These are phyloP conservation scores for Vanessa cardui DNA, from an alignment of 2,888 invertebrate genomes.

Conservation along the genomic window DNA sequence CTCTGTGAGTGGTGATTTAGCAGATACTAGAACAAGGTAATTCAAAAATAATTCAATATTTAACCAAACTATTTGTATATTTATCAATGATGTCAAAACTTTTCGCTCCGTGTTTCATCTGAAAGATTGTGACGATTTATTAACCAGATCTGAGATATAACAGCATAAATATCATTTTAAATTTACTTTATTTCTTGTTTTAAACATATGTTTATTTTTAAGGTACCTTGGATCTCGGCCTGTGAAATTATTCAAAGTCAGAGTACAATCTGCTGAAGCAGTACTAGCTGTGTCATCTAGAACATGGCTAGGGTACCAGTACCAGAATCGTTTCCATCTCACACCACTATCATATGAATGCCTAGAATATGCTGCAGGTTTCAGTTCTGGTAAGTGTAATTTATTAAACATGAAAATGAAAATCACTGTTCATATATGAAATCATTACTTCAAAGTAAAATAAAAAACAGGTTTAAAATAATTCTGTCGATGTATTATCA, in stretches of 20 bases:
- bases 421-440: neutral
- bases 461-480: neutral
- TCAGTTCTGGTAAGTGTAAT: constrained; percentile 85
- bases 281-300: constrained; percentile 98
- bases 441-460: neutral
- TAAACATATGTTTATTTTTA: constrained; percentile 11
- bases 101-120: constrained; percentile 85
- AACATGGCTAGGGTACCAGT: constrained; percentile 99
- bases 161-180: neutral
- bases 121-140: constrained; percentile 81
- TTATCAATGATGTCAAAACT: constrained; percentile 67
- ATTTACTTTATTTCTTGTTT: constrained; percentile 1
- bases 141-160: constrained; percentile 75
- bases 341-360: constrained; percentile 98
- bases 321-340: constrained; percentile 97
- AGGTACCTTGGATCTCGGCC: constrained; percentile 96
- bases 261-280: constrained; percentile 97
- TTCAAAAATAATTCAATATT: neutral
- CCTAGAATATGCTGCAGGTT: constrained; percentile 98
- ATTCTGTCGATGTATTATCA: constrained; percentile 70
- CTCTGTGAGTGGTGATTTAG: constrained; percentile 97
- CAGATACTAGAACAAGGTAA: constrained; percentile 96
- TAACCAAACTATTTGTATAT: too few species aligned
- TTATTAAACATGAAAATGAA: neutral
- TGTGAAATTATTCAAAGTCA: constrained; percentile 97